Percentiles rank a stretch among this genome's conserved stretches.
phyloP scores from a whole-genome alignment of 2,888 invertebrate species.

The Pycnomerus fuliginosus region DNA sequence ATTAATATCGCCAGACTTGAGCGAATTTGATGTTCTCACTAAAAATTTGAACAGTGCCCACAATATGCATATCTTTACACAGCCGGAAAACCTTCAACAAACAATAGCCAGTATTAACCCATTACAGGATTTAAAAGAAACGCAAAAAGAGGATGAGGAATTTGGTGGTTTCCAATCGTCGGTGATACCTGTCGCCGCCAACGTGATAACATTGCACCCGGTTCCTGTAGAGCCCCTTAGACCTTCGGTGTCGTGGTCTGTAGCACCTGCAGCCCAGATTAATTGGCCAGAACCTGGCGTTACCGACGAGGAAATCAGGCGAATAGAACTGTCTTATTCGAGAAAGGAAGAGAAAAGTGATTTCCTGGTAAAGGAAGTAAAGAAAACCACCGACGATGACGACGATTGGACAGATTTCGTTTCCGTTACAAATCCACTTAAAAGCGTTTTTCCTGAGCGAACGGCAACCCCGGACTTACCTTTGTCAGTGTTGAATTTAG shows the following conservation, averaged over 20 bases:
- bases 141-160: constrained; percentile 42
- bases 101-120: too few species aligned
- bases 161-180: constrained; percentile 51
- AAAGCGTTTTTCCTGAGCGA: constrained; percentile 33
- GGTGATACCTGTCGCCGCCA: constrained; percentile 17
- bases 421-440: constrained; percentile 42
- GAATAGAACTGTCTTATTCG: constrained; percentile 44
- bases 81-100: too few species aligned
- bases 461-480: constrained; percentile 46
- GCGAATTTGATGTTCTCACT: constrained; percentile 8
- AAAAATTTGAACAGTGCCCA: neutral
- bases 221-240: constrained; percentile 23
- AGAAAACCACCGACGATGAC: constrained; percentile 48
- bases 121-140: constrained; percentile 4
- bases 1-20: constrained; percentile 4
- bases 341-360: constrained; percentile 11
- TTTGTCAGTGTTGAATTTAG: constrained; percentile 47
- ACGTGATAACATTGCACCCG: constrained; percentile 15
- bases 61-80: constrained; percentile 12
- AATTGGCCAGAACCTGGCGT: constrained; percentile 65
- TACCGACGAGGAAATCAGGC: constrained; percentile 46
- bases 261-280: constrained; percentile 51
- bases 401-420: constrained; percentile 66
- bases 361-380: neutral
- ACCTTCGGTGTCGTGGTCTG: constrained; percentile 18